A percentile compares a stretch with the other conserved stretches of the same genome.
Evolutionary conservation across 2,113 vertebrate genomes (phyloP).

Genomic region (Alces alces): DNA sequence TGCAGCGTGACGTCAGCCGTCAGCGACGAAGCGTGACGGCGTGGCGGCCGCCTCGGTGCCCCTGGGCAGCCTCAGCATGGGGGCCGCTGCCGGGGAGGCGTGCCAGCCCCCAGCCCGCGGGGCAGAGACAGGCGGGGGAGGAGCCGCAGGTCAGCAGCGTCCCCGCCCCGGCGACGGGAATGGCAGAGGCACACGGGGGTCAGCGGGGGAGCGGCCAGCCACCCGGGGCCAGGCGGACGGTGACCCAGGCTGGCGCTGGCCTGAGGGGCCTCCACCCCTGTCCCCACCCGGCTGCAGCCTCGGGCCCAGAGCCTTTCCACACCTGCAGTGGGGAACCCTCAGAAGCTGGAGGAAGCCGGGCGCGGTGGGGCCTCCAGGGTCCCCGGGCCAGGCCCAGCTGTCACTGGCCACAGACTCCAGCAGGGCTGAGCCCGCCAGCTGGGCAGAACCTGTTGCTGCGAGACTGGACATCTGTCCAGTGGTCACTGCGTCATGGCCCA

Average conservation of each 20-base stretch:
- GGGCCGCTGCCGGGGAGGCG: fast-evolving
- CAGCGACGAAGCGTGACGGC: background rate
- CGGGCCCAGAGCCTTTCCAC: background rate
- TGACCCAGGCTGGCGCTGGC: background rate
- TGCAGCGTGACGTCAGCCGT: fast-evolving
- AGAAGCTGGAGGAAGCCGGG: background rate
- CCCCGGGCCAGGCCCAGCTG: background rate
- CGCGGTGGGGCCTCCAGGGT: fast-evolving
- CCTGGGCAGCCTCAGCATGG: background rate
- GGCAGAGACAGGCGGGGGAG: background rate
- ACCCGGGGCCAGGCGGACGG: background rate
- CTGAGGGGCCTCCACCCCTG: background rate
- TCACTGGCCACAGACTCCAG: background rate
- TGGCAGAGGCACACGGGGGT: background rate
- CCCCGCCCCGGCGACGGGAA: fast-evolving
- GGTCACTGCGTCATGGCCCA: fast-evolving
- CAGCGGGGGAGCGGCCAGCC: background rate
- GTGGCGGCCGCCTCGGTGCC: fast-evolving
- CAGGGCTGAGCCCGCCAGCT: background rate
- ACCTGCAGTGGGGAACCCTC: background rate
- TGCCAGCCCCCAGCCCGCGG: background rate
- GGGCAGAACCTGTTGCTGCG: fast-evolving
- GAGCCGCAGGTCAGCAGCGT: background rate
- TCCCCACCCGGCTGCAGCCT: background rate
- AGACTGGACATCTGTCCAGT: too few relatives aligned